A percentile compares a stretch with the other conserved stretches of the same genome.
Conservation (phyloP, 2,888 invertebrate species). For the Drosophila lacicola region DNA sequence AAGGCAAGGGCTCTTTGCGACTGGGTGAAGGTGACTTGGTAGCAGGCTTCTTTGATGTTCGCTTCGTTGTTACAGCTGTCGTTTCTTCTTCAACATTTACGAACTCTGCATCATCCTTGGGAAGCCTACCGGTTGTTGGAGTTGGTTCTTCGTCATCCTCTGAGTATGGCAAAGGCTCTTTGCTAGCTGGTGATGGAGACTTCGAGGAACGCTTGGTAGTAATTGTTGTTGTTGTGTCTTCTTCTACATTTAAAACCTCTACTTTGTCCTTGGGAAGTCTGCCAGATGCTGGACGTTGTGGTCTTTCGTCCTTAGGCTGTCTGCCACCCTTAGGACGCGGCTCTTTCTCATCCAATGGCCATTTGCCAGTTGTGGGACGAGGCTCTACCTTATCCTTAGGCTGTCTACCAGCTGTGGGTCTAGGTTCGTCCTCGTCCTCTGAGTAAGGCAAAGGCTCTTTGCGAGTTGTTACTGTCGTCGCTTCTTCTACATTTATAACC, state of each 20-base stretch:
- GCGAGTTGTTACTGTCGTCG: background rate
- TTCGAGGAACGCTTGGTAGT: background rate
- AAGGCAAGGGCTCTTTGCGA: slow-evolving; percentile 1
- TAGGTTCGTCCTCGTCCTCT: background rate
- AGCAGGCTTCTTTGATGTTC: background rate
- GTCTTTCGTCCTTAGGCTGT: background rate
- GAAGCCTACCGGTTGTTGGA: background rate
- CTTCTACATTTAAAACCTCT: background rate
- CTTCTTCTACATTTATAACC: slow-evolving; percentile 3
- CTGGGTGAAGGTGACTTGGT: background rate
- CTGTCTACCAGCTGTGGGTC: background rate
- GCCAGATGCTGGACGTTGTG: background rate
- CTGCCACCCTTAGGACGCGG: background rate
- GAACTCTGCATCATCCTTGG: slow-evolving; percentile 1
- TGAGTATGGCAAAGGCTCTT: slow-evolving; percentile 7
- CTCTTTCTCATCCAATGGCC: background rate
- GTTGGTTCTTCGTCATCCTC: slow-evolving; percentile 5
- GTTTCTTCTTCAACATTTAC: background rate
- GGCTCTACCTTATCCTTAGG: background rate
- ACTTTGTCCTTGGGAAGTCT: background rate
- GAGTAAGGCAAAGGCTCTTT: background rate
- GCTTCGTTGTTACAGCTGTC: slow-evolving; percentile 2
- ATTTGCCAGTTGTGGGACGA: background rate
- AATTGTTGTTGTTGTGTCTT: background rate
- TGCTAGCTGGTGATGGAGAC: background rate